Evolutionary conservation across 2,113 vertebrate genomes (phyloP), one percentile per base, ranked within the genome.

Genomic region (Epinephelus fuscoguttatus): DNA sequence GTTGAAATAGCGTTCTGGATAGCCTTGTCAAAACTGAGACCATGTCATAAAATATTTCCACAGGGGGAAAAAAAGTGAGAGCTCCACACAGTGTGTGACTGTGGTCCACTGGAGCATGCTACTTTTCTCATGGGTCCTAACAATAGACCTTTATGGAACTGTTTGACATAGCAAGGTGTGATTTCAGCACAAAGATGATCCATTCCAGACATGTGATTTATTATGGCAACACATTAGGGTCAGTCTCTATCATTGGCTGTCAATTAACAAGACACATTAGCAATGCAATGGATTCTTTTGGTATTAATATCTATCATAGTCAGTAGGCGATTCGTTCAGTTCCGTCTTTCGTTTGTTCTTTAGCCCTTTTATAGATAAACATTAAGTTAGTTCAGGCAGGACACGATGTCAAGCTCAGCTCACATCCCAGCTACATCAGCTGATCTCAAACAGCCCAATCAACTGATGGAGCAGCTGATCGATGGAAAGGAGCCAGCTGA

Each of bases 41-140:
- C 68, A 56, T 77, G 72, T 84, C 76, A 78, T 80, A 75, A 86
- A 88, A 82, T 74, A 73, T 88, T 88, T 89, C 64, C 80, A 72
- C 19, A 6, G 74, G 37, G 7, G 47, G 37, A 8, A 30, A 7
- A 49, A 77, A 63, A 21, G 55, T 3, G 60, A 53, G 72, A 15
- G 67, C 55, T 75, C n/a, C 55, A 25, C 61, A 84, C 75, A 88
- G 59, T 52, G 75, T 66, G 72, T 3, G 69, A 69, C 75, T 87
- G 70, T 88, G 37, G 57, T 56, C 79, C 63, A 59, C 30, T 79
- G 70, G 61, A 86, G 63, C 13, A 40, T 84, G 87, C 57, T 78
- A 82, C 74, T 84, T 87, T 88, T 82, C 83, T 85, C 84, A 90
- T 49, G 82, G 19, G 66, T 42, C 67, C 19, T 37, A 33, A 85